Base-by-base conservation (phyloP, 2,797 vertebrate genomes). In the Rallus crepitans region DNA sequence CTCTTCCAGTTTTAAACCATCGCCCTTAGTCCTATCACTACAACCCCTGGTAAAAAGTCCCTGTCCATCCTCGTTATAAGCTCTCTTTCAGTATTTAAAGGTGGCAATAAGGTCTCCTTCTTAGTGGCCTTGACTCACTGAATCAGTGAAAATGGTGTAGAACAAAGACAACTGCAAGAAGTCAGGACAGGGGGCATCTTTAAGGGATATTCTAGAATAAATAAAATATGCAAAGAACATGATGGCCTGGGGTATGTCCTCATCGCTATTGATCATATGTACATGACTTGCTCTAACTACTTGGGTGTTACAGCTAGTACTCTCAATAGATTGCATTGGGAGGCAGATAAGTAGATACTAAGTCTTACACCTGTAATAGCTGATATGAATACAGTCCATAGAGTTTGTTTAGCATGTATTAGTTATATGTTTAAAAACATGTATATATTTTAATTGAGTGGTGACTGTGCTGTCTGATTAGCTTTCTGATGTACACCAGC, bases 231-330 rank as follows among this genome's bases (percentile, higher is more conserved):
- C 12, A 19, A 53, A 65, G 66, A 60, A 40, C 21, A 55, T 50
- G 31, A 21, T 39, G 69, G 28, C 18, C 52, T 63, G 55, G 39
- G 21, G 5, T 28, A 5, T 1, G 16, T 53, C 35, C 45, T 47
- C 33, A 10, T 30, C 0, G 0, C 66, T 84, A 7, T 4, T 56
- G 57, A 21, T 21, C 20, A 1, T 8, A 4, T 5, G 30, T 33
- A 10, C 21, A 11, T 24, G 23, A 7, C 45, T 64, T 64, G 55
- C 19, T 80, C 27, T 53, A 40, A 7, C 27, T 42, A 0, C 33
- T 24, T 21, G 5, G 7, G 42, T 64, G 27, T 25, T 77, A 9
- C 4, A 6, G 9, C 3, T 55, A 2, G 14, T 15, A 11, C n/a
- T 87, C 73, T 11, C 87, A 8, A 1, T n/a, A 64, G 60, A 12